These are phyloP conservation scores for Drosophila dunni DNA, from an alignment of 1,140 invertebrate genomes.

Conservation along the genomic window DNA sequence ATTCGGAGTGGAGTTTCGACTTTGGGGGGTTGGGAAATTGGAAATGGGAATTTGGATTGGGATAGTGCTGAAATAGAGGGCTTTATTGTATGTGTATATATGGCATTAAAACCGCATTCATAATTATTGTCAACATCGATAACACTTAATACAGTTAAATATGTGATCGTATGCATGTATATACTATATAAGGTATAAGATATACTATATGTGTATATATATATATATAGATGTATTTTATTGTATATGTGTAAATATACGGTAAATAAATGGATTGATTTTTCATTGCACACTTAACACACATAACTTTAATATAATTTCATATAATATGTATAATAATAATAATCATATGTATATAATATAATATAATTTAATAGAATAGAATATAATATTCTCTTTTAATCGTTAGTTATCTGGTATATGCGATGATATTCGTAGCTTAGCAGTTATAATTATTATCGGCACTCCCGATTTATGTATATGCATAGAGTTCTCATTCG, in stretches of 20 bases:
- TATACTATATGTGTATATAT: slow-evolving; percentile 43
- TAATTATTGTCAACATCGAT: slow-evolving; percentile 80
- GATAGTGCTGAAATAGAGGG: not conserved
- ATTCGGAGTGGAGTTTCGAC: not conserved
- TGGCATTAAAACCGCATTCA: slow-evolving; percentile 56
- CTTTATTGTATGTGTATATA: slow-evolving; percentile 35
- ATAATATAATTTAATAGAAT: slow-evolving; percentile 7
- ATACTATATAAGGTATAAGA: slow-evolving; percentile 31
- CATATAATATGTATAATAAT: slow-evolving; percentile 6
- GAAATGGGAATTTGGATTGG: not conserved
- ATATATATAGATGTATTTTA: slow-evolving; percentile 36
- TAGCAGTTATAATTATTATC: slow-evolving; percentile 22
- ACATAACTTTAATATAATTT: slow-evolving; percentile 46
- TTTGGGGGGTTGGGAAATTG: not conserved
- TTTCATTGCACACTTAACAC: slow-evolving; percentile 49
- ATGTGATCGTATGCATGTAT: slow-evolving; percentile 14
- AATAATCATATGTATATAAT: slow-evolving; percentile 12
- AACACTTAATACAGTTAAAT: slow-evolving; percentile 65
- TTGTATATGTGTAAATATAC: slow-evolving; percentile 67
- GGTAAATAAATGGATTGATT: slow-evolving; percentile 53
- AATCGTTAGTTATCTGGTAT: slow-evolving; percentile 8
- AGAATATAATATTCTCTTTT: slow-evolving; percentile 18
- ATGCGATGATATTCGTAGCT: slow-evolving; percentile 15
- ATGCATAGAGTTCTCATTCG: slow-evolving; percentile 32
- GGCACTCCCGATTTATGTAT: slow-evolving; percentile 27